Conservation (phyloP, 2,113 vertebrate species). For the Nibea coibor region DNA sequence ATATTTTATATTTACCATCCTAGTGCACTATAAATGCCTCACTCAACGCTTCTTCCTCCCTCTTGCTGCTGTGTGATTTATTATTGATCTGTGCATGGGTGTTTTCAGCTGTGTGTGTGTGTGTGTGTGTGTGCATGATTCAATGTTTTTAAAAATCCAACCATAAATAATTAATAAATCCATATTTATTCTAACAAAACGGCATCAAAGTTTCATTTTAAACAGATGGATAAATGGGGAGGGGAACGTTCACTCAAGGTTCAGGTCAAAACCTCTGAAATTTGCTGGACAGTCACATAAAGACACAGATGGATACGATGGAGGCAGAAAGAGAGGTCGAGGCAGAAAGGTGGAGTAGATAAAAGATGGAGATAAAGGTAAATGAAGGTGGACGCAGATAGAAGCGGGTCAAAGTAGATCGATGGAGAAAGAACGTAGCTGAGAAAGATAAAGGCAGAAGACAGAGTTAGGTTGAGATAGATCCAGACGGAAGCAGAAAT, state of each 20-base stretch:
- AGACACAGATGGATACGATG: neutral
- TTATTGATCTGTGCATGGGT: slow-evolving; percentile 77
- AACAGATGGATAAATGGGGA: slow-evolving; percentile 23
- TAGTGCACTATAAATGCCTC: slow-evolving; percentile 56
- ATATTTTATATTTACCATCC: slow-evolving; percentile 60
- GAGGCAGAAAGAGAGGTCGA: neutral
- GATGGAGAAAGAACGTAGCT: slow-evolving; percentile 9
- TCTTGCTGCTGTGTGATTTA: slow-evolving; percentile 72
- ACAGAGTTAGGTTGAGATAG: neutral
- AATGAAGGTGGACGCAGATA: slow-evolving; percentile 32
- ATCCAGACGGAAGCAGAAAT: neutral
- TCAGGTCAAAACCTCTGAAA: slow-evolving; percentile 27
- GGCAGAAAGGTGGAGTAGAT: slow-evolving; percentile 15
- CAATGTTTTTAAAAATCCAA: slow-evolving; percentile 46
- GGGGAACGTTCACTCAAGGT: slow-evolving; percentile 4
- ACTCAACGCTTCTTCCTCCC: slow-evolving; percentile 60
- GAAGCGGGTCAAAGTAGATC: slow-evolving; percentile 27
- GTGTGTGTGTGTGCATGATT: slow-evolving; percentile 36
- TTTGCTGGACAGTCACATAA: neutral
- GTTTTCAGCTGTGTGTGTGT: slow-evolving; percentile 54
- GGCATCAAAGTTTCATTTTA: slow-evolving; percentile 63
- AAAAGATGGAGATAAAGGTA: slow-evolving; percentile 8
- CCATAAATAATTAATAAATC: slow-evolving; percentile 67
- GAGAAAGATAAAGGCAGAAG: neutral
- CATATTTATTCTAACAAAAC: slow-evolving; percentile 71